These are phyloP conservation scores for Drosophila saltans DNA, from an alignment of 1,140 invertebrate genomes.

Conservation along the genomic window DNA sequence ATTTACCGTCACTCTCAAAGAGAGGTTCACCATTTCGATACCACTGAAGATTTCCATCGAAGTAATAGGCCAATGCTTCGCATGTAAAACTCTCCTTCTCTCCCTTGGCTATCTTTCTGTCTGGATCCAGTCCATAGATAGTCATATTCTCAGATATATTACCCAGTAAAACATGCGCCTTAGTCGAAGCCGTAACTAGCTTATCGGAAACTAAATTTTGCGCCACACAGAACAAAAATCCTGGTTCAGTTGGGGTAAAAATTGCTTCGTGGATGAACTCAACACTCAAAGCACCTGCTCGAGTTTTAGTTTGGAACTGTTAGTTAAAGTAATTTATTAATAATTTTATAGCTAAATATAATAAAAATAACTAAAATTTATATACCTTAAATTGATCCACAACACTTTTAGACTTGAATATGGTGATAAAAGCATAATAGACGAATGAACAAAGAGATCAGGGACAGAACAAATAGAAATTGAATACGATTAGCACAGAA, in stretches of 20 bases:
- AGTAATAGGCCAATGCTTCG: slow-evolving; percentile 85
- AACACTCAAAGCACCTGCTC: slow-evolving; percentile 44
- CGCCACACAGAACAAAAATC: slow-evolving; percentile 77
- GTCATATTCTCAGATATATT: slow-evolving; percentile 69
- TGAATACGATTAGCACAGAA: background rate
- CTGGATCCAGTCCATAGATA: slow-evolving; percentile 54
- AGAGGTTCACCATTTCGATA: slow-evolving; percentile 45
- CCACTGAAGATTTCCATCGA: slow-evolving; percentile 83
- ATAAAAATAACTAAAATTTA: background rate
- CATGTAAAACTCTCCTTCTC: slow-evolving; percentile 85
- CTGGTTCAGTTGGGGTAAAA: slow-evolving; percentile 70
- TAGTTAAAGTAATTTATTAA: background rate
- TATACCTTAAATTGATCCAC: slow-evolving; percentile 26
- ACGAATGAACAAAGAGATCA: background rate
- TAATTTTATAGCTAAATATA: background rate
- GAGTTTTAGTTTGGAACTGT: slow-evolving; percentile 50
- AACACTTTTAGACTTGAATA: slow-evolving; percentile 11
- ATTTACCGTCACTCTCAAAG: background rate
- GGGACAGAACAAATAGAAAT: slow-evolving; percentile 22
- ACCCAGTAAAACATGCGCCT: slow-evolving; percentile 61
- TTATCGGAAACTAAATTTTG: slow-evolving; percentile 57
- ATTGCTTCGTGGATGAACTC: slow-evolving; percentile 63
- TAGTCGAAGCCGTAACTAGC: slow-evolving; percentile 21
- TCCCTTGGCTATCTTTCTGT: slow-evolving; percentile 83
- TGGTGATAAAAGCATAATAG: background rate